phyloP scores from a whole-genome alignment of 2,888 invertebrate species.

The Tricholauxania praeusta region DNA sequence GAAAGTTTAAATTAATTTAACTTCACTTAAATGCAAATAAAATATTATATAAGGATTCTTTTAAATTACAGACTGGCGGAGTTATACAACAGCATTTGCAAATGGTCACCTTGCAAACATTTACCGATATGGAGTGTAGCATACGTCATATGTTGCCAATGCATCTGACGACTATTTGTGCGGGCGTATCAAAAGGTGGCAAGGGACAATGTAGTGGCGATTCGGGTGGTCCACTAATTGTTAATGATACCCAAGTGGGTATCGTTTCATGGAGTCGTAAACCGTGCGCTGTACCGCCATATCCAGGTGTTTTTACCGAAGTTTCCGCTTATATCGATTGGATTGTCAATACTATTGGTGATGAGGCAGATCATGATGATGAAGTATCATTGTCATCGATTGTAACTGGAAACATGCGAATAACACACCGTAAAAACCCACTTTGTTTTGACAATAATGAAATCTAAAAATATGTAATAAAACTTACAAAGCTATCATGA shows the following conservation, averaged over 20 bases:
- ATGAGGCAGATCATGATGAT: constrained; percentile 42
- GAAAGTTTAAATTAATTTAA: constrained; percentile 46
- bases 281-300: constrained; percentile 66
- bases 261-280: constrained; percentile 69
- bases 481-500: background rate
- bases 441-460: background rate
- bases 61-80: constrained; percentile 60
- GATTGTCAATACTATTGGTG: constrained; percentile 57
- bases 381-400: constrained; percentile 44
- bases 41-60: background rate
- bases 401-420: constrained; percentile 51
- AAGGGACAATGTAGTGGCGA: constrained; percentile 69
- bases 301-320: constrained; percentile 68
- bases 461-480: background rate
- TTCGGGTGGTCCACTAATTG: constrained; percentile 68
- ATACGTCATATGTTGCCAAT: constrained; percentile 56
- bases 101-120: constrained; percentile 64
- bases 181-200: constrained; percentile 67
- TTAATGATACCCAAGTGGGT: constrained; percentile 64
- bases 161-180: constrained; percentile 67
- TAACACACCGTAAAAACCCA: constrained; percentile 36
- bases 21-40: background rate
- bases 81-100: constrained; percentile 61
- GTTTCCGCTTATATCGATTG: constrained; percentile 65
- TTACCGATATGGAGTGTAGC: constrained; percentile 65